Conservation (phyloP, 2,888 invertebrate species). For the Automeris io region DNA sequence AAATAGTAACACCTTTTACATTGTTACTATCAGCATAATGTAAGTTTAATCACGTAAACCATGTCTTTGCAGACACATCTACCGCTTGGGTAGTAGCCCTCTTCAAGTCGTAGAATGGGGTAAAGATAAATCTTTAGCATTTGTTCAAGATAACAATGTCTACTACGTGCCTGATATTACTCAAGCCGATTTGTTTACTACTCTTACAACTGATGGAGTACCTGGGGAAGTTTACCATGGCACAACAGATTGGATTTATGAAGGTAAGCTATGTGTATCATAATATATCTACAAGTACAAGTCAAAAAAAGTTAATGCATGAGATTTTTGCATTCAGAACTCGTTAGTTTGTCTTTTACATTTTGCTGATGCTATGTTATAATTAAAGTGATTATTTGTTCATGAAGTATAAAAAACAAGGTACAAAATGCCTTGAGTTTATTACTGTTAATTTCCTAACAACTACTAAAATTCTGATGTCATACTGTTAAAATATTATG, state of each 20-base stretch:
- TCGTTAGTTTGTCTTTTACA: too few relatives aligned
- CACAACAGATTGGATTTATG: constrained; percentile 95
- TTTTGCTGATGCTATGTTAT: too few relatives aligned
- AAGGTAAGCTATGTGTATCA: constrained; percentile 75
- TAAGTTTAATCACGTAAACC: constrained; percentile 5
- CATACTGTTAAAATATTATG: not conserved
- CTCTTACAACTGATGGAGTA: constrained; percentile 79
- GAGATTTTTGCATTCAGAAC: not conserved
- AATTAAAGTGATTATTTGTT: too few relatives aligned
- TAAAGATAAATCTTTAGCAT: constrained; percentile 60
- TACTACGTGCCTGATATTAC: constrained; percentile 71
- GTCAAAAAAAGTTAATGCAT: not conserved
- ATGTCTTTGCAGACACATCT: constrained; percentile 45
- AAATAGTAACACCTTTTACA: too few relatives aligned
- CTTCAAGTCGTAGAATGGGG: constrained; percentile 80
- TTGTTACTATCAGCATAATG: too few relatives aligned
- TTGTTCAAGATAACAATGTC: constrained; percentile 83
- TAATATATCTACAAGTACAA: not conserved
- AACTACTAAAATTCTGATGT: not conserved
- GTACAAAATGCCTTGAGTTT: too few relatives aligned
- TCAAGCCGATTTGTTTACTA: constrained; percentile 37
- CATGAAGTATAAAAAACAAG: too few relatives aligned
- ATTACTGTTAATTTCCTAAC: too few relatives aligned
- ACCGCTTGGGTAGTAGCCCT: constrained; percentile 66
- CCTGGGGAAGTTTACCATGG: constrained; percentile 86